A percentile compares a stretch with the other conserved stretches of the same genome.
Evolutionary conservation across 1,140 invertebrate genomes (phyloP).

Genomic region (Ctenoplectra terminalis): DNA sequence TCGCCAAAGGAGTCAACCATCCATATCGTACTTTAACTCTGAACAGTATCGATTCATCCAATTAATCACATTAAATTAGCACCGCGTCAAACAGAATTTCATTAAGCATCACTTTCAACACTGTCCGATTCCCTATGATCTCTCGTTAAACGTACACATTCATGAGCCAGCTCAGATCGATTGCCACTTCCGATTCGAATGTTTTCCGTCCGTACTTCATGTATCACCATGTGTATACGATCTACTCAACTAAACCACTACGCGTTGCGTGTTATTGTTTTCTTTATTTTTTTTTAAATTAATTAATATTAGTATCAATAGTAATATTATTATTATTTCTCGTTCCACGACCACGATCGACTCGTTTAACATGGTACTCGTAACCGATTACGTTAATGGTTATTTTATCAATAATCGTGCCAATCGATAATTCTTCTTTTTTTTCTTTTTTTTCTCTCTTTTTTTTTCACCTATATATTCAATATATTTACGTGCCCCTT

Average conservation of each 20-base stretch:
- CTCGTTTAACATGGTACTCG: constrained; percentile 7
- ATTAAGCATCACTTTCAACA: background rate
- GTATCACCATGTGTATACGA: background rate
- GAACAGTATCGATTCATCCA: background rate
- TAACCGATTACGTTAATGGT: constrained; percentile 7
- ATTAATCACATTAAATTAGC: background rate
- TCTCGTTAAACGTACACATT: constrained; percentile 1
- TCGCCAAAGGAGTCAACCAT: background rate
- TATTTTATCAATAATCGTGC: constrained; percentile 26
- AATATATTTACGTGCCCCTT: constrained; percentile 4
- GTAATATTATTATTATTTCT: constrained; percentile 10
- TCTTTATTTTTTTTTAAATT: constrained; percentile 5
- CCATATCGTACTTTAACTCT: too few species aligned
- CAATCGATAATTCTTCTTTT: constrained; percentile 26
- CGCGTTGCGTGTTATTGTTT: constrained; percentile 9
- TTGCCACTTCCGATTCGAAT: constrained; percentile 12
- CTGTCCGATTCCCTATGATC: background rate
- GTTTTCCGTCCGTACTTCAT: constrained; percentile 3
- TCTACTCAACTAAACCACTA: constrained; percentile 45
- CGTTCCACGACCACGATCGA: constrained; percentile 13
- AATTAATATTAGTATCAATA: constrained; percentile 6
- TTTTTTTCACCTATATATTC: background rate
- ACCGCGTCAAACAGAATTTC: background rate
- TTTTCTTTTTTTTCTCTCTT: too few species aligned
- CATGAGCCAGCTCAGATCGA: constrained; percentile 31